Conservation (phyloP, 2,888 invertebrate genomes). For the Bellardia pandia region DNA sequence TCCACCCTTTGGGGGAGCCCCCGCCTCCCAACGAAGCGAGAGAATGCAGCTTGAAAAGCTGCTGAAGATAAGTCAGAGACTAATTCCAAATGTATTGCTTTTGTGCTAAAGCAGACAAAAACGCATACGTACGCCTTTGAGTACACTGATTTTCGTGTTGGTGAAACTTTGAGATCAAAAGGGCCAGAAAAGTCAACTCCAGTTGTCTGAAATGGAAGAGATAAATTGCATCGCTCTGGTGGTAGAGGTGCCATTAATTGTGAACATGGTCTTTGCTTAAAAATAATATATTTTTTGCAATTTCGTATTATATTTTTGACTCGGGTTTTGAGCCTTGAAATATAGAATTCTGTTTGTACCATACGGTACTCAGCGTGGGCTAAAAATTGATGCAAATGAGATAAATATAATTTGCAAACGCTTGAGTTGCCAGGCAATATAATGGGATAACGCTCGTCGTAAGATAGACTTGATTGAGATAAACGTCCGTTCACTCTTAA, state of each 20-base stretch:
- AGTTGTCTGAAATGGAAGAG: slow-evolving; percentile 8
- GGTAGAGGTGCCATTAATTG: too few relatives aligned
- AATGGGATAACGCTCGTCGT: neutral
- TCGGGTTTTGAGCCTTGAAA: neutral
- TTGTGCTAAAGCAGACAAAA: slow-evolving; percentile 46
- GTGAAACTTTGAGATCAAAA: slow-evolving; percentile 11
- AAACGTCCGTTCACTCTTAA: neutral
- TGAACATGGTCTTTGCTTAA: neutral
- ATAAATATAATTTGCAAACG: neutral
- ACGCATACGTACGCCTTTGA: slow-evolving; percentile 29
- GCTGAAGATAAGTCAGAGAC: slow-evolving; percentile 59
- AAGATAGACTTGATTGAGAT: neutral
- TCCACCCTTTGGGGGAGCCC: neutral
- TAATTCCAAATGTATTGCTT: slow-evolving; percentile 40
- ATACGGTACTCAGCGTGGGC: neutral
- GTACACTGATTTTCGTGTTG: neutral
- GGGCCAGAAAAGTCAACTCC: slow-evolving; percentile 45
- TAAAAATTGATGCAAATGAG: neutral
- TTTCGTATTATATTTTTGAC: neutral
- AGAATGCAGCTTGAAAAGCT: slow-evolving; percentile 56
- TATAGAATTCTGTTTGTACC: neutral
- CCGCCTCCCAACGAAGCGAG: slow-evolving; percentile 43
- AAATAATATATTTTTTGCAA: neutral
- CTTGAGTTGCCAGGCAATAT: neutral
- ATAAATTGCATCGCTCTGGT: neutral